Evolutionary conservation across 2,113 vertebrate species (phyloP), one percentile per base, ranked within the genome.

Genomic region (Anguilla rostrata): DNA sequence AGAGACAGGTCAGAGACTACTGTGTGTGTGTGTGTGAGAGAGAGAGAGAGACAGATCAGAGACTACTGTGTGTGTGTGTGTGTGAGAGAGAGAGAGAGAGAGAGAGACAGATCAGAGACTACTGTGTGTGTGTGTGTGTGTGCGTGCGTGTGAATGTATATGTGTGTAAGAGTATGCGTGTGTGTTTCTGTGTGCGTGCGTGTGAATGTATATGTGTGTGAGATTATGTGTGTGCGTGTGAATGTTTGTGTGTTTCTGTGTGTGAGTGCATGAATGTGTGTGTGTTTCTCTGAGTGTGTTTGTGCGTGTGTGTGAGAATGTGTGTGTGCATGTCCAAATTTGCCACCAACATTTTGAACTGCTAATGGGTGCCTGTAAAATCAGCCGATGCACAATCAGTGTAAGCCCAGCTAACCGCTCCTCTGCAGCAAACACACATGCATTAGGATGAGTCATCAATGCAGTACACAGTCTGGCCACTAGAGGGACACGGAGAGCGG

Each of bases 401-500:
- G 20, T 22, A n/a, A 9, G 63, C 22, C 22, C 2, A 5, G 63
- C 63, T 71, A 60, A 60, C 56, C 11, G 14, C 56, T 3, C 14
- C 6, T 60, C 56, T 20, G 63, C 63, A 71, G 16, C 20, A 0
- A 71, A 71, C 16, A 26, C 63, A 71, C 2, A 5, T 9, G 5
- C 63, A 71, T 8, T 71, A 20, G 63, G 22, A n/a, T 71, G 63
- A 71, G 63, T 71, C 63, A 71, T 63, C 79, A 39, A 26, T 12
- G 40, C 26, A 46, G 2, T 39, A 12, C 6, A 4, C 2, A 34
- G 20, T 34, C 7, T 75, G 46, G 56, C 89, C 92, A 94, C 85
- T 86, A 91, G 92, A 88, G 89, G 93, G 93, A 49, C 29, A 26
- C 83, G 92, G 57, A 89, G 84, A 34, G 75, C 80, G 78, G 12